Evolutionary conservation across 1,140 invertebrate genomes (phyloP), one percentile per base, ranked within the genome.

Genomic region (Zelostemma sp.): DNA sequence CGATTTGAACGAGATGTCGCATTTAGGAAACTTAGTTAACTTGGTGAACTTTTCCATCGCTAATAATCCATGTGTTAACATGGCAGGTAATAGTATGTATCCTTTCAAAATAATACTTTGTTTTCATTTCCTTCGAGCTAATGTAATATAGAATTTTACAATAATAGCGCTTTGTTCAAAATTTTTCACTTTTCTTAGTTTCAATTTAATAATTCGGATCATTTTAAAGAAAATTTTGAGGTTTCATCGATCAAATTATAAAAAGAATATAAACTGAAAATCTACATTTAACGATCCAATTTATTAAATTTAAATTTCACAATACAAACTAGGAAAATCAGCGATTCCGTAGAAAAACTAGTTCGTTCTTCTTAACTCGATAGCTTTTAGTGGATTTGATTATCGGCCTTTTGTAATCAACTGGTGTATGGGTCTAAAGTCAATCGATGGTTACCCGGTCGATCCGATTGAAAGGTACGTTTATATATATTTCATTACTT

Each of bases 391-490:
- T 83, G 91, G 91, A 25, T 96, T 96, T 86, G 94, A 97, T 82
- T 95, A 96, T 85, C 89, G 95, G 63, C 95, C 95, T 38, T 97
- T 95, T 88, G 88, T 97, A 60, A 90, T 97, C 54, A 97, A 97
- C 85, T 97, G 95, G 95, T 94, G 94, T 83, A 90, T 95, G 88
- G 92, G 89, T 79, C 88, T 97, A 1, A 92, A 93, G 81, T 89
- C 92, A 11, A 91, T 97, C 40, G 96, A 97, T 86, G 95, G 94
- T 33, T 95, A 92, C 84, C 89, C 92, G 50, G 93, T 97, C 47
- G 92, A 93, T 81, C 92, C 95, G 41, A 93, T 96, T 74, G 95
- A 97, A 89, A 93, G 92, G 93, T 95, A 87, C 87, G 79, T 76
- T 47, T 45, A 8, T 59, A n/a, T n/a, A n/a, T n/a, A n/a, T n/a